Evolutionary conservation across 2,888 invertebrate genomes (phyloP).

Genomic region (Chalcis sispes): DNA sequence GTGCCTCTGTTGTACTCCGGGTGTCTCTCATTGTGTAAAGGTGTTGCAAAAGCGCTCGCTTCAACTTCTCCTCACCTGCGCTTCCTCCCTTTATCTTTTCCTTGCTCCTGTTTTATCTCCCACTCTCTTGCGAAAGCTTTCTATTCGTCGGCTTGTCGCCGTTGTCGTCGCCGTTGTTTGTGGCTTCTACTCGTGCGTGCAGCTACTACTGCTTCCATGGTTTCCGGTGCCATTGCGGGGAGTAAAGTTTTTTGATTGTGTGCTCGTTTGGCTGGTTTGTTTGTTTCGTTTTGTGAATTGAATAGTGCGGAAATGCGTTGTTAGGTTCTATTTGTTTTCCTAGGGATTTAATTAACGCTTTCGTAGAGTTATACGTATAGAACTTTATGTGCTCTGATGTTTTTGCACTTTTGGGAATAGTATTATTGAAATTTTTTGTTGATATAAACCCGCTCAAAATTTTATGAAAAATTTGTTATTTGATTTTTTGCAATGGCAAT

Average conservation of each 20-base stretch:
- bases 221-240: not conserved
- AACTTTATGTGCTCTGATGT: constrained; percentile 12
- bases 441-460: too few species aligned
- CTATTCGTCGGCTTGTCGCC: constrained; percentile 16
- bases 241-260: constrained; percentile 35
- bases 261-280: not conserved
- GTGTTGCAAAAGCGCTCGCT: constrained; percentile 16
- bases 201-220: not conserved
- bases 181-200: not conserved
- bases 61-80: constrained; percentile 50
- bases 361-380: not conserved
- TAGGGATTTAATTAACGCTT: constrained; percentile 38
- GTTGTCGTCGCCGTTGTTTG: not conserved
- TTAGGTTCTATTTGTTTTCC: constrained; percentile 35
- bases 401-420: too few species aligned
- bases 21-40: constrained; percentile 20
- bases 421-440: too few species aligned
- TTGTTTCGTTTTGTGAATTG: constrained; percentile 1
- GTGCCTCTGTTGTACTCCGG: too few species aligned
- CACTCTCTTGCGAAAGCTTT: constrained; percentile 9
- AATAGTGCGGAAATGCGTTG: constrained; percentile 21
- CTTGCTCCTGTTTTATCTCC: not conserved
- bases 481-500: too few species aligned
- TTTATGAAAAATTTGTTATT: too few species aligned
- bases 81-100: constrained; percentile 37